Base-by-base conservation (phyloP, 2,888 invertebrate genomes). In the Pachydiplax longipennis region DNA sequence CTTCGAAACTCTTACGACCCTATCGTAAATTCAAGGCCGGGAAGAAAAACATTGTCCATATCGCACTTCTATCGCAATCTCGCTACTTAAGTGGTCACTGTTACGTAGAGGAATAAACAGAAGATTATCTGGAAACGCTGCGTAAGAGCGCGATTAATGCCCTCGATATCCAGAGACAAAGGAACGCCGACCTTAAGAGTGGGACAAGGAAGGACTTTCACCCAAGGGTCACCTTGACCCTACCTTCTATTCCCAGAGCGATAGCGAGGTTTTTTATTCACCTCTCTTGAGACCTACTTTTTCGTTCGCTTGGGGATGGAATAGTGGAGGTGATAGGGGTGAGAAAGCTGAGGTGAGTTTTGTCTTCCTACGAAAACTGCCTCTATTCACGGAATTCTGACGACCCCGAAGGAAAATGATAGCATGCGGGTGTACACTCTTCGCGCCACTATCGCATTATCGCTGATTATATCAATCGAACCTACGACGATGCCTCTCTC, bases 151-250 rank as follows among this genome's bases (percentile, higher is more conserved):
- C 22, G 22, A 25, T 22, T 22, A 65, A 65, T 25, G 65, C 65
- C 65, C 65, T n/a, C n/a, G 65, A 65, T 25, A 65, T 2, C 65
- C 73, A 13, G 25, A 73, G 31, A 31, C 73, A 73, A 31, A 25
- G 73, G 31, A 25, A 31, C 73, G 25, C 31, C 25, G 65, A 65
- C 65, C 73, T 73, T 73, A 31, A 44, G 65, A 22, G 73, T 25
- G 73, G 73, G 73, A 73, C 25, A 15, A 25, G 25, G 12, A 25
- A 31, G 73, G 61, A n/a, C 61, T 61, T n/a, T 65, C 65, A 65
- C 65, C 8, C 18, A 44, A 31, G 53, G 44, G 82, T 83, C 83
- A 31, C 83, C 83, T 83, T 58, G 83, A 83, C 83, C 83, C 83
- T n/a, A 58, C 22, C 83, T 58, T 58, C 83, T 58, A 35, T 83